Conservation (phyloP, 2,797 vertebrate species). For the Hylomyscus alleni region DNA sequence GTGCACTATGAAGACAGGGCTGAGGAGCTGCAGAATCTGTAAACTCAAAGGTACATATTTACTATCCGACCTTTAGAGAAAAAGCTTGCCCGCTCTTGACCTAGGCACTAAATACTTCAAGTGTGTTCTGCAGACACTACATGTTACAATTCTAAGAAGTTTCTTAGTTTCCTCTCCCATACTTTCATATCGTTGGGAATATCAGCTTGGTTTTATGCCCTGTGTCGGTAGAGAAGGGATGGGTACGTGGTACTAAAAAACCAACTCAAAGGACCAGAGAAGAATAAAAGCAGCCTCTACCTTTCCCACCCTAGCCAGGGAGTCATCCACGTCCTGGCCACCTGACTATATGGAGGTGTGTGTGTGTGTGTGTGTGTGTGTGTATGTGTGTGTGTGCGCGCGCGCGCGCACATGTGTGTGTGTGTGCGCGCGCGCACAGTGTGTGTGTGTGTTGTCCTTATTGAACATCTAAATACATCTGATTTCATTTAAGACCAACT, state of each 20-base stretch:
- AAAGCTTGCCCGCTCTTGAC: background rate
- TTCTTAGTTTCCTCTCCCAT: background rate
- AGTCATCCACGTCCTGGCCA: background rate
- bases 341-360: too few species aligned
- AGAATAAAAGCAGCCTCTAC: background rate
- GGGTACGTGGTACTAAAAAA: background rate
- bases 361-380: too few species aligned
- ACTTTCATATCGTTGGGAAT: background rate
- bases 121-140: background rate
- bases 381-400: too few species aligned
- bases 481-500: background rate
- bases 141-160: background rate
- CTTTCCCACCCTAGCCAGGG: background rate
- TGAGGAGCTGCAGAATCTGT: background rate
- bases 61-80: background rate
- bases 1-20: background rate
- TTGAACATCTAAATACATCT: background rate
- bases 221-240: background rate
- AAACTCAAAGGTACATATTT: background rate
- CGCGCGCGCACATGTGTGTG: too few species aligned
- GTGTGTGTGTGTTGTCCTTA: background rate
- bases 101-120: background rate
- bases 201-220: background rate
- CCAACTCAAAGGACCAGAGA: background rate
- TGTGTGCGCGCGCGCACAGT: too few species aligned